A percentile compares a stretch with the other conserved stretches of the same genome.
These are phyloP conservation scores for Ichneumoninae sp. DNA, from an alignment of 2,888 invertebrate species.

Conservation along the genomic window DNA sequence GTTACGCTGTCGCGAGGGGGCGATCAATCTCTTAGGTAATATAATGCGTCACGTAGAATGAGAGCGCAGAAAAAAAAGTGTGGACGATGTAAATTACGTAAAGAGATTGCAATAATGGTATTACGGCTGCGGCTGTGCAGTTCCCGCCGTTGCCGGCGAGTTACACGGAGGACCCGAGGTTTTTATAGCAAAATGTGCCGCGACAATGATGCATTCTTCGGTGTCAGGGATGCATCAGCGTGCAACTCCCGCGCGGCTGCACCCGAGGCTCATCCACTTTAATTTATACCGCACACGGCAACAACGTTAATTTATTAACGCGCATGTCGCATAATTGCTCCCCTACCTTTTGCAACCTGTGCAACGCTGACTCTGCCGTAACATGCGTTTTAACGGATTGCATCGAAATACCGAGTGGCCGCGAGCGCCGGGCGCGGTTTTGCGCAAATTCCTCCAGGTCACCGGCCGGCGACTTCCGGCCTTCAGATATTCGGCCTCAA, in stretches of 20 bases:
- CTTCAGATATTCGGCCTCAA: not conserved
- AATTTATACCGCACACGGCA: constrained; percentile 56
- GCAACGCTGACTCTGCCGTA: not conserved
- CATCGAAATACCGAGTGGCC: constrained; percentile 16
- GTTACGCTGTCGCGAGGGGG: constrained; percentile 30
- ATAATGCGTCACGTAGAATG: not conserved
- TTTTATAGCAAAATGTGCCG: constrained; percentile 50
- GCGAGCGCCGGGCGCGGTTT: constrained; percentile 17
- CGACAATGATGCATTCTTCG: constrained; percentile 47
- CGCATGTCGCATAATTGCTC: constrained; percentile 57
- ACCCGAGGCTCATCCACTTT: constrained; percentile 52
- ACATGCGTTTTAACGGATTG: constrained; percentile 44
- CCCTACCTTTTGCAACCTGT: not conserved
- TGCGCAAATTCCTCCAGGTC: constrained; percentile 42
- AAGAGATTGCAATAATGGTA: constrained; percentile 54
- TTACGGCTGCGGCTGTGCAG: constrained; percentile 32
- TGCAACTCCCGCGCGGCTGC: constrained; percentile 34
- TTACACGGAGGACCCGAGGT: constrained; percentile 28
- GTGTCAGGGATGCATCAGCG: constrained; percentile 55
- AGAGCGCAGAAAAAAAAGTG: not conserved
- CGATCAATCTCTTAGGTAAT: constrained; percentile 48
- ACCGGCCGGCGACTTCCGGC: not conserved
- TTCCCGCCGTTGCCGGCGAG: constrained; percentile 15
- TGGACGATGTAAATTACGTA: constrained; percentile 38
- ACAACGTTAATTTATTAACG: constrained; percentile 62